A percentile compares a stretch with the other conserved stretches of the same genome.
Evolutionary conservation across 2,113 vertebrate genomes (phyloP).

Genomic region (Motacilla alba): DNA sequence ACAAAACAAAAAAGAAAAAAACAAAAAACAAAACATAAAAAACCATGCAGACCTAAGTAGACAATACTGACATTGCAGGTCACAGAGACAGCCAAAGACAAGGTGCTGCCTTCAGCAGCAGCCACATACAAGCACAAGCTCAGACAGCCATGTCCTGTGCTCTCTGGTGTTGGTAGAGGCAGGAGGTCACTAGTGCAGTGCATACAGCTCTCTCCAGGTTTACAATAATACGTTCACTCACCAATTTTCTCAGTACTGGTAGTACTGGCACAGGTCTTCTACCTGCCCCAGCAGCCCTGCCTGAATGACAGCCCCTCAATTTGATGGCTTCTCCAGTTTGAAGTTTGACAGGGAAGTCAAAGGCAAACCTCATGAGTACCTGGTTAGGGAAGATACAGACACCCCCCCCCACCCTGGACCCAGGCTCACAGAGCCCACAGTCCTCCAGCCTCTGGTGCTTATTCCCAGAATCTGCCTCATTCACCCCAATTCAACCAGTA

Average conservation of each 20-base stretch:
- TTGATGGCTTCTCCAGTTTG: accelerated
- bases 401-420: accelerated
- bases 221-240: accelerated
- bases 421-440: accelerated
- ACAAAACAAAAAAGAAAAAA: background rate
- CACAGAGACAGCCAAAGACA: background rate
- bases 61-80: accelerated
- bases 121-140: background rate
- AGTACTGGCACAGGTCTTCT: background rate
- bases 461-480: background rate
- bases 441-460: background rate
- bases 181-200: background rate
- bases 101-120: background rate
- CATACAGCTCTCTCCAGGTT: background rate
- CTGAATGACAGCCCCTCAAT: accelerated
- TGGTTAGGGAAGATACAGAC: background rate
- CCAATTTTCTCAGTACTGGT: accelerated
- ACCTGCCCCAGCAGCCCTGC: accelerated
- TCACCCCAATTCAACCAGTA: background rate
- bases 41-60: background rate
- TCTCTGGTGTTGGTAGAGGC: background rate
- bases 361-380: accelerated
- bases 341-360: background rate
- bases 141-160: accelerated
- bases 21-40: background rate